These are phyloP conservation scores for Oreochromis niloticus DNA, from an alignment of 2,113 vertebrate genomes.

Conservation along the genomic window DNA sequence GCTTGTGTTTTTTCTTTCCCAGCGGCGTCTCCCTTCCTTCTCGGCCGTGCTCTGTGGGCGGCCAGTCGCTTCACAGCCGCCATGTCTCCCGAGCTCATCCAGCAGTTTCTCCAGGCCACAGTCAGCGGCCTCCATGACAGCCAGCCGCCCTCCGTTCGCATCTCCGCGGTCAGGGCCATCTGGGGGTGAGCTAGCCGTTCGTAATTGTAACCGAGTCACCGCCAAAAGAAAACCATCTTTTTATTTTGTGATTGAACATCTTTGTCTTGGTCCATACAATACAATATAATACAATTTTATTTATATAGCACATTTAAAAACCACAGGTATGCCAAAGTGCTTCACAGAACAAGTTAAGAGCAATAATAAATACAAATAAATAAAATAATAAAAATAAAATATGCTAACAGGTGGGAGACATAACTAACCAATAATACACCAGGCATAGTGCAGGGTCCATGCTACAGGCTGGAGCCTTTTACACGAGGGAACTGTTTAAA, in stretches of 20 bases:
- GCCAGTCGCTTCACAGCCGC: constrained; percentile 94
- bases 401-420: no score
- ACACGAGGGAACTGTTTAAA: neutral
- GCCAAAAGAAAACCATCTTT: neutral
- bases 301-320: no score
- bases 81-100: constrained; percentile 96
- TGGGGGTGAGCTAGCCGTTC: constrained; percentile 84
- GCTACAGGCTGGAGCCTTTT: neutral
- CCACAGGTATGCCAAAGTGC: no score
- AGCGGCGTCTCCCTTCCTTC: constrained; percentile 88
- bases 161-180: constrained; percentile 94
- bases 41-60: constrained; percentile 94
- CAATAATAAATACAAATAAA: no score
- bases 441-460: accelerated
- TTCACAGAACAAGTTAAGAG: no score
- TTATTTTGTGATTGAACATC: neutral
- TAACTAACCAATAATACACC: no score
- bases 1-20: neutral
- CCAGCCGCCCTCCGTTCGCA: constrained; percentile 91
- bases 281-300: no score
- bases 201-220: neutral
- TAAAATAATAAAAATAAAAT: no score
- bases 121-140: constrained; percentile 92
- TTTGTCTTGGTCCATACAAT: neutral
- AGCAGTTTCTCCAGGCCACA: constrained; percentile 97